phyloP scores from a whole-genome alignment of 2,888 invertebrate species.

The Stenichneumon culpator region DNA sequence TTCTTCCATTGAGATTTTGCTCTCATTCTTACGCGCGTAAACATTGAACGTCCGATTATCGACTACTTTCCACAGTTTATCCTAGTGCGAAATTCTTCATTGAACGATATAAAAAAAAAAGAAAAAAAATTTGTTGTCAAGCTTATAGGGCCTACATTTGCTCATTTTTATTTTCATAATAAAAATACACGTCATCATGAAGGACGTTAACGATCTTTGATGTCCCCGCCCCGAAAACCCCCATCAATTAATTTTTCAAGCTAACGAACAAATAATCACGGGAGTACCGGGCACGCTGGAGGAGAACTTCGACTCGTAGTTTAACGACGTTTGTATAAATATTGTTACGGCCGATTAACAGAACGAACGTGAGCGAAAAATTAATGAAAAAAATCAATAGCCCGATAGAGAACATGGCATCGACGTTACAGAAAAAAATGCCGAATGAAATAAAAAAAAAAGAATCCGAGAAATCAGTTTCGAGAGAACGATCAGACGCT shows the following conservation, averaged over 20 bases:
- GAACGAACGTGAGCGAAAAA: background rate
- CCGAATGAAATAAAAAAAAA: background rate
- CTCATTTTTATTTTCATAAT: constrained; percentile 74
- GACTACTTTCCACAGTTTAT: constrained; percentile 54
- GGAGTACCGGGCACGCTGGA: background rate
- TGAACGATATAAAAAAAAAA: constrained; percentile 49
- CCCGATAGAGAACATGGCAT: background rate
- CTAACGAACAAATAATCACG: constrained; percentile 17
- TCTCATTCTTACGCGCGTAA: constrained; percentile 49
- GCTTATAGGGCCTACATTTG: constrained; percentile 75
- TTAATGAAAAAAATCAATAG: background rate
- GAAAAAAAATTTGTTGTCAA: constrained; percentile 64
- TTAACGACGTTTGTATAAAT: constrained; percentile 1
- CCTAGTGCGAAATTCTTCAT: constrained; percentile 63
- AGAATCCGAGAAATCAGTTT: background rate
- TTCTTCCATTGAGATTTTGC: constrained; percentile 54
- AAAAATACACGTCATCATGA: constrained; percentile 71
- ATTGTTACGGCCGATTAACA: background rate
- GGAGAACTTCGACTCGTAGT: constrained; percentile 11
- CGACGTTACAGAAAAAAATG: background rate
- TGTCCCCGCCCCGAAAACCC: constrained; percentile 53
- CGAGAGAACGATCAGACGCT: background rate
- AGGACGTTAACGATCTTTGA: constrained; percentile 56
- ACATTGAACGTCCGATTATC: constrained; percentile 52
- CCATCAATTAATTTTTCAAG: constrained; percentile 46